These are phyloP conservation scores for Drosophila prolongata DNA, from an alignment of 2,888 invertebrate species.

Conservation along the genomic window DNA sequence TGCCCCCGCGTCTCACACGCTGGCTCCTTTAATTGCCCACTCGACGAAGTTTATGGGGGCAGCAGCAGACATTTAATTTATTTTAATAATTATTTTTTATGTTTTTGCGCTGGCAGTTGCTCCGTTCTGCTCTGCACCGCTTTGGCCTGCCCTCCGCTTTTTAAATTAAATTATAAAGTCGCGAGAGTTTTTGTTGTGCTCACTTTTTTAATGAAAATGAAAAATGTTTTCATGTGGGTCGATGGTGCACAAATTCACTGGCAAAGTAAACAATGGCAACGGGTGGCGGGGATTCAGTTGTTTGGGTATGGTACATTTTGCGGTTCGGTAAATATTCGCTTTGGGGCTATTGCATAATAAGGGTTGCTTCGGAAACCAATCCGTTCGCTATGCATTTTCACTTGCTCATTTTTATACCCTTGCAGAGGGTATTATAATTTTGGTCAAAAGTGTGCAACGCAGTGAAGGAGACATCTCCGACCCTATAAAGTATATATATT, in stretches of 20 bases:
- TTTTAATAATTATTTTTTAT: constrained; percentile 73
- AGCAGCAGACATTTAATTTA: constrained; percentile 79
- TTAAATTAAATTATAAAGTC: constrained; percentile 78
- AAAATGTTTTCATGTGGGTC: constrained; percentile 65
- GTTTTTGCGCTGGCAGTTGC: constrained; percentile 12
- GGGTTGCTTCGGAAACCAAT: constrained; percentile 1
- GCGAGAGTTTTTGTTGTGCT: constrained; percentile 43
- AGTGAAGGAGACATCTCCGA: too few species aligned
- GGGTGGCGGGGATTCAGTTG: constrained; percentile 28
- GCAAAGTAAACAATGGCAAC: constrained; percentile 57
- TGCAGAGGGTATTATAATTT: too few species aligned
- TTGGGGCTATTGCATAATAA: constrained; percentile 13
- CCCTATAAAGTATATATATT: too few species aligned
- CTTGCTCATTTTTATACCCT: background rate
- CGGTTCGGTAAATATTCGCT: constrained; percentile 46
- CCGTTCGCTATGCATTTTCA: background rate
- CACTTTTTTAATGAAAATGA: constrained; percentile 61
- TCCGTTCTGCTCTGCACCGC: constrained; percentile 5
- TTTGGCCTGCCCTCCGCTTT: constrained; percentile 59
- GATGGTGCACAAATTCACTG: constrained; percentile 63
- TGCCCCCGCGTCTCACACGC: constrained; percentile 16
- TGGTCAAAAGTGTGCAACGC: too few species aligned
- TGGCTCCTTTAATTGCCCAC: constrained; percentile 72
- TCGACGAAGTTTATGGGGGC: constrained; percentile 75
- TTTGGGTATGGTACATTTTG: constrained; percentile 45